Conservation (phyloP, 2,888 invertebrate species). For the Ectemnius cavifrons region DNA sequence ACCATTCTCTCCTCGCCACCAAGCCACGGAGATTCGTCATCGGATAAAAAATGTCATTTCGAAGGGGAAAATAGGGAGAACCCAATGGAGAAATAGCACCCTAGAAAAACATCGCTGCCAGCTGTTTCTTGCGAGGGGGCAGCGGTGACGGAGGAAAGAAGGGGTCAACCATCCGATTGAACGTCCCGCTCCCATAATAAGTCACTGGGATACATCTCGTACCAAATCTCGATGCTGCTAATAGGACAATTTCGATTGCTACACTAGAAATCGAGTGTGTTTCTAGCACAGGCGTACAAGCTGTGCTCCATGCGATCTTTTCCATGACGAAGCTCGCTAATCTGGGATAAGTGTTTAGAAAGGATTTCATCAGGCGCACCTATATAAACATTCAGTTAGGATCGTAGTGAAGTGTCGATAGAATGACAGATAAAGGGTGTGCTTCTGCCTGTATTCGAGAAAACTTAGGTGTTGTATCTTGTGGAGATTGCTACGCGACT, state of each 20-base stretch:
- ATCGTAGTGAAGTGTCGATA: neutral
- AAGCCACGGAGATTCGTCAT: conserved; percentile 43
- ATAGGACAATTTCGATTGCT: neutral
- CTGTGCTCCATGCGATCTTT: conserved; percentile 8
- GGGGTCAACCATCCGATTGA: too few relatives aligned
- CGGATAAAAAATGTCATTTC: conserved; percentile 27
- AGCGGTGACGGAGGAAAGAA: neutral
- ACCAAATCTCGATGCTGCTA: too few relatives aligned
- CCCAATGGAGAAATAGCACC: conserved; percentile 16
- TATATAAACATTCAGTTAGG: conserved; percentile 20
- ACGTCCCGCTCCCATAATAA: too few relatives aligned
- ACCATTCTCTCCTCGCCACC: neutral
- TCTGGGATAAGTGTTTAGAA: conserved; percentile 35
- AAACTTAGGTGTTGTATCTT: too few relatives aligned
- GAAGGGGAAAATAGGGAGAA: conserved; percentile 18
- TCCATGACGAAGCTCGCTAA: conserved; percentile 30
- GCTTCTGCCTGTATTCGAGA: too few relatives aligned
- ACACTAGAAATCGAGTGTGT: neutral
- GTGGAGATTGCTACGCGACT: too few relatives aligned
- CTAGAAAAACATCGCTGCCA: conserved; percentile 31
- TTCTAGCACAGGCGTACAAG: conserved; percentile 1
- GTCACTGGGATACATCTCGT: too few relatives aligned
- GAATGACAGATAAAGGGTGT: neutral
- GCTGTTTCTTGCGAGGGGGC: conserved; percentile 25
- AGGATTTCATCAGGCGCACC: conserved; percentile 30